Evolutionary conservation across 2,113 vertebrate species (phyloP), one percentile per base, ranked within the genome.

Genomic region (Typhlomys cinereus): DNA sequence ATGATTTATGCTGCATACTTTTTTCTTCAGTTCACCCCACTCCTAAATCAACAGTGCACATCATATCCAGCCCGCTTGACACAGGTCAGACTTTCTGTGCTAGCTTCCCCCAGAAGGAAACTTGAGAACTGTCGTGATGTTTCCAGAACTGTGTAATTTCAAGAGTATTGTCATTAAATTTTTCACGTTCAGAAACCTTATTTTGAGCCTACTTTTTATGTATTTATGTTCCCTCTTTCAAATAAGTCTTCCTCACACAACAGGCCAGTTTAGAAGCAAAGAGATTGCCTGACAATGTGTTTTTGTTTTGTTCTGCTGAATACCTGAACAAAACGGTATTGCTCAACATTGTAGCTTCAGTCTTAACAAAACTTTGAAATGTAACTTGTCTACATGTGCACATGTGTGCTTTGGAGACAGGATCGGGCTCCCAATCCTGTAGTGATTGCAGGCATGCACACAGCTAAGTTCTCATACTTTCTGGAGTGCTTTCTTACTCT

Each of bases 161-260:
- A 85, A 54, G 76, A 70, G 4, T 75, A 34, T 15, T 44, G 88
- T 94, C 57, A 76, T 90, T 90, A 93, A 94, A 84, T 44, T 78
- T 85, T 76, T 73, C 31, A 10, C 46, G 48, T 93, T 92, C 34
- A 27, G 61, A 54, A 88, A 59, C 78, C 70, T 84, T 6, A 14
- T 73, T 78, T 88, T 76, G 73, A 85, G 57, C 46, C 54, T 91
- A 6, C 44, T 79, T 17, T 50, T 66, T 62, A 61, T 87, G 23
- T 73, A 50, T 36, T 81, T 66, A 44, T 54, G 50, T 21, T 73
- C 57, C 39, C 41, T 83, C 59, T 82, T 82, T 82, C 41, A 74
- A 41, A 23, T 57, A 78, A 41, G 18, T 91, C 25, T 86, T 76
- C 41, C 6, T 70, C 34, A 8, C 34, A 44, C 62, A 46, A 57